phyloP scores from a whole-genome alignment of 2,113 vertebrate species.

The Dicrurus megarhynchus region DNA sequence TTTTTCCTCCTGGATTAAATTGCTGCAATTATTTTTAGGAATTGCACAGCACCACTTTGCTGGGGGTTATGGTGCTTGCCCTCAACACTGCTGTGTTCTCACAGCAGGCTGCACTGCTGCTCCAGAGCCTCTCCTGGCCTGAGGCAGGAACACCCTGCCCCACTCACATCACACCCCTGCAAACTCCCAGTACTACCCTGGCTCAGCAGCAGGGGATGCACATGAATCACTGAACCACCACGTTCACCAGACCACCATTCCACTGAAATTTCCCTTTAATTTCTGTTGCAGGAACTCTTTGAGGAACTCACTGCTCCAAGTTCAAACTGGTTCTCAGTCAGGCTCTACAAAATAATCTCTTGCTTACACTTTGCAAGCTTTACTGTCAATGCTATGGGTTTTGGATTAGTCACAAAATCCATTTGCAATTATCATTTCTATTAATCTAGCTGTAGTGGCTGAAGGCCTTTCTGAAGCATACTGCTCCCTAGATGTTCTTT shows the following conservation, averaged over 20 bases:
- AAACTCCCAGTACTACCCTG: background rate
- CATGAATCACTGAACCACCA: background rate
- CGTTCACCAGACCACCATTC: background rate
- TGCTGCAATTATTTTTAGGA: background rate
- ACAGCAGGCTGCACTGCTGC: background rate
- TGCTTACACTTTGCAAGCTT: background rate
- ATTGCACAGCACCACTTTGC: accelerated
- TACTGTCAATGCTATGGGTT: background rate
- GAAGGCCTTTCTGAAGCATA: background rate
- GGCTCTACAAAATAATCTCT: background rate
- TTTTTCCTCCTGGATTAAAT: background rate
- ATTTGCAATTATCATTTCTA: background rate
- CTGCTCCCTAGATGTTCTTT: background rate
- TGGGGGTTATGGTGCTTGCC: background rate
- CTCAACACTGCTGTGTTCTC: no score
- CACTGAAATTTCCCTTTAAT: background rate
- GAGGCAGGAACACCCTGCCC: background rate
- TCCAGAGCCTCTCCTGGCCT: background rate
- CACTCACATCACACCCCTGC: accelerated
- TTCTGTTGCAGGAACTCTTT: background rate
- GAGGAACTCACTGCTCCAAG: background rate
- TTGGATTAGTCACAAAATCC: background rate
- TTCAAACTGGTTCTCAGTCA: background rate
- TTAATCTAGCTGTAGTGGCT: background rate
- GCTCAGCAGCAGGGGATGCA: background rate